A percentile compares a stretch with the other conserved stretches of the same genome.
Conservation (phyloP, 2,797 vertebrate species). For the Sitta carolinensis region DNA sequence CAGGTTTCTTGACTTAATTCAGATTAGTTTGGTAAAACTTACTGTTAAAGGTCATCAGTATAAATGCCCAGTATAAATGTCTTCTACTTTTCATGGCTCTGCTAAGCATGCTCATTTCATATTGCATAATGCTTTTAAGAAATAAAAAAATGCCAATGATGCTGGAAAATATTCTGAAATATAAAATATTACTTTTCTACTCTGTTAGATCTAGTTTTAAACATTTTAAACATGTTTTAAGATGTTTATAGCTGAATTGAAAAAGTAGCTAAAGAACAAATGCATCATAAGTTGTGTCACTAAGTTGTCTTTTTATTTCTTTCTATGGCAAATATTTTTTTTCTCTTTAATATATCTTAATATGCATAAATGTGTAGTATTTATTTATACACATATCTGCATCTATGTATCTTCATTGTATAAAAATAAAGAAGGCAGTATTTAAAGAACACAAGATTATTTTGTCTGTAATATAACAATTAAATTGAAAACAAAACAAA, state of each 20-base stretch:
- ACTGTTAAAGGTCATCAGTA: not conserved
- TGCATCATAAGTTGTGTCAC: not conserved
- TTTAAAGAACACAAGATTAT: not conserved
- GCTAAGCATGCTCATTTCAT: not conserved
- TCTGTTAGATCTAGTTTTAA: not conserved
- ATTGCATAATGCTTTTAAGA: not conserved
- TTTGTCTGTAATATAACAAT: not conserved
- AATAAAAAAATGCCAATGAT: not conserved
- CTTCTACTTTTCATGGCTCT: not conserved
- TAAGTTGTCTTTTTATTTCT: not conserved
- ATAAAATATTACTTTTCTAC: not conserved
- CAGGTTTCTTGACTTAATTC: not conserved
- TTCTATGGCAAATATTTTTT: not conserved
- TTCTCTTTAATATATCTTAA: not conserved
- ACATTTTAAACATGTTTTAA: not conserved
- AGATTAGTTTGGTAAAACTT: not conserved
- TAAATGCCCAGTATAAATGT: not conserved
- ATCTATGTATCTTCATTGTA: not conserved
- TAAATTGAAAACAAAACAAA: not conserved
- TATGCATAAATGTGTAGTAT: not conserved
- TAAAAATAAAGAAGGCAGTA: not conserved
- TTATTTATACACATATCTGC: not conserved
- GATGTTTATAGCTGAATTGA: not conserved
- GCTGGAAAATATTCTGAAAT: not conserved
- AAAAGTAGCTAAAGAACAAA: not conserved